Evolutionary conservation across 2,888 invertebrate genomes (phyloP), one percentile per base, ranked within the genome.

Genomic region (Gnatocerus cornutus): DNA sequence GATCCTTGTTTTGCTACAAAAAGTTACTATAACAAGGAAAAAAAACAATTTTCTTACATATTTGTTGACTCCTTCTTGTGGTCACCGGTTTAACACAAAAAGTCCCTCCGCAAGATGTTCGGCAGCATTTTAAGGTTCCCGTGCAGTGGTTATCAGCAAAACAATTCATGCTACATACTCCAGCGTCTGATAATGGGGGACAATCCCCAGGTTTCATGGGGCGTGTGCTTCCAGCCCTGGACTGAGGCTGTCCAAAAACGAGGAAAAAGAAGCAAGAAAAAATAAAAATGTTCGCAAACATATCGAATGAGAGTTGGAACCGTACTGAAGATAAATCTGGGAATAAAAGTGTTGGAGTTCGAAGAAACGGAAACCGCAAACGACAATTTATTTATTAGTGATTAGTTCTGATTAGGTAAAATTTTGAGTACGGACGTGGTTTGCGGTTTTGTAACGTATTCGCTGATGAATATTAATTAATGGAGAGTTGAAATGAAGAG

Each of bases 1-100:
- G 6, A 37, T n/a, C 74, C 74, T 7, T 65, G 63, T 68, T 74
- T 73, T 43, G 68, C 74, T 68, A 8, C 10, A 46, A 33, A 45
- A 41, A 10, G 12, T 14, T 37, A 39, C n/a, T n/a, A n/a, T n/a
- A n/a, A n/a, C n/a, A n/a, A n/a, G n/a, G n/a, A n/a, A n/a, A n/a
- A n/a, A n/a, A n/a, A n/a, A n/a, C n/a, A n/a, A 27, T 41, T 14
- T 12, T 59, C 8, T 37, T 48, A 68, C 68, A 56, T 68, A 21
- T 27, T 0, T 10, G 41, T 50, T 56, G 62, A 3, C 5, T 4
- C 13, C 12, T 29, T 12, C 63, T 63, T 6, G 29, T 39, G 8
- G 68, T 58, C 0, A 63, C 58, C 9, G 68, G 56, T 29, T 29
- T 10, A 1, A 50, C 43, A 12, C 68, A 68, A 13, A 68, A 63